phyloP scores from a whole-genome alignment of 2,113 vertebrate genomes.

The Syngnathus floridae region DNA sequence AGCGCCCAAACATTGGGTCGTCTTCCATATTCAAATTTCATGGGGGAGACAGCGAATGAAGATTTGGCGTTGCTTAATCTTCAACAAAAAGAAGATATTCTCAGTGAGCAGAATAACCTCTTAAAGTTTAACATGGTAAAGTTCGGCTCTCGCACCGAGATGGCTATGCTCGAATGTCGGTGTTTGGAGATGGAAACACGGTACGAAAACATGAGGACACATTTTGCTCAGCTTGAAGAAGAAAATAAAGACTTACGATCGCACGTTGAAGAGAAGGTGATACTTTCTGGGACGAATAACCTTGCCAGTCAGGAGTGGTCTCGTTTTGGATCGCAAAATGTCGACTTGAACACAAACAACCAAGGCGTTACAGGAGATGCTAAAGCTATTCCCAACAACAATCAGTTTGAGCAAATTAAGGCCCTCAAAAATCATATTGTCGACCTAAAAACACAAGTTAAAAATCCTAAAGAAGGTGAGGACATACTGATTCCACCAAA shows the following conservation, averaged over 20 bases:
- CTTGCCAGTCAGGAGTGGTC: not conserved
- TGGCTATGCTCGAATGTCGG: slow-evolving; percentile 1
- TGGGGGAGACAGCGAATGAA: not conserved
- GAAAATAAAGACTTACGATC: not conserved
- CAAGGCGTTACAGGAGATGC: not conserved
- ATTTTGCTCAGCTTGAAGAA: not conserved
- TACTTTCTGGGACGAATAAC: not conserved
- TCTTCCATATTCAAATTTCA: not conserved
- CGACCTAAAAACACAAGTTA: not conserved
- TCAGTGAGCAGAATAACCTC: slow-evolving; percentile 5
- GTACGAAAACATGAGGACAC: not conserved
- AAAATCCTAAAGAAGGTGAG: not conserved
- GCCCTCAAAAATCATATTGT: not conserved
- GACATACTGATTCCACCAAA: not conserved
- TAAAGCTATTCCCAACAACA: not conserved
- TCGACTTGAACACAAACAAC: not conserved
- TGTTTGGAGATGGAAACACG: slow-evolving; percentile 4
- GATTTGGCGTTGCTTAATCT: not conserved
- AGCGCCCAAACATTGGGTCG: not conserved
- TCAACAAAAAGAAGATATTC: slow-evolving; percentile 1
- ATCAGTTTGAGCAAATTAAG: not conserved
- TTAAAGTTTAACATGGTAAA: not conserved
- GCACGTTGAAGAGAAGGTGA: not conserved
- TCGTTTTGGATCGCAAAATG: not conserved
- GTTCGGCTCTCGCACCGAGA: not conserved